A percentile compares a stretch with the other conserved stretches of the same genome.
These are phyloP conservation scores for Chelonus insularis DNA, from an alignment of 1,140 invertebrate genomes.

Conservation along the genomic window DNA sequence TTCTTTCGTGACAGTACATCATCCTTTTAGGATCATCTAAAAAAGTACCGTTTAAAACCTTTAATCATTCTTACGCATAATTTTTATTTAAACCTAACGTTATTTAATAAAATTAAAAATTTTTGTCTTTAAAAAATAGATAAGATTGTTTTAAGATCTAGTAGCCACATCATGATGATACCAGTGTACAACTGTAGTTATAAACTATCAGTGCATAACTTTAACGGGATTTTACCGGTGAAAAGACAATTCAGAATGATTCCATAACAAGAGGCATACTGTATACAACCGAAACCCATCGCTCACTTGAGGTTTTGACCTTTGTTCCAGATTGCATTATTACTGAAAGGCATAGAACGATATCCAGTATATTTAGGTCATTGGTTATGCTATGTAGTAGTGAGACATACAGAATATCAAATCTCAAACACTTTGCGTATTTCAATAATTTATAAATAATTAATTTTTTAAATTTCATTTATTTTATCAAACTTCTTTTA, in stretches of 20 bases:
- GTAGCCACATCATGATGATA: no score
- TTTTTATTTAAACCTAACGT: no score
- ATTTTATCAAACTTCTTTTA: no score
- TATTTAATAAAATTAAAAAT: no score
- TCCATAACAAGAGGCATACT: background rate
- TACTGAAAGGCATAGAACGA: conserved; percentile 38
- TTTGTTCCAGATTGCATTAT: conserved; percentile 40
- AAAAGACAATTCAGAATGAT: background rate
- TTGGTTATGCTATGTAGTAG: no score
- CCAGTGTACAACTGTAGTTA: no score
- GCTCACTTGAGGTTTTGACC: conserved; percentile 37
- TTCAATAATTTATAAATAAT: no score
- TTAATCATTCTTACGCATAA: background rate
- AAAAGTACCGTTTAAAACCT: background rate
- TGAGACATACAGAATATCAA: no score
- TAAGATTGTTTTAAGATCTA: no score
- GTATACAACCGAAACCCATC: background rate
- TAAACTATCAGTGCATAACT: conserved; percentile 19
- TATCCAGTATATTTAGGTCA: conserved; percentile 43
- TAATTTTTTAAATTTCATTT: no score
- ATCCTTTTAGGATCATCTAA: background rate
- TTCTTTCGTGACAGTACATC: conserved; percentile 7
- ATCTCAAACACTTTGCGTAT: no score
- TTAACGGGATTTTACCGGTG: conserved; percentile 12
- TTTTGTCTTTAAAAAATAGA: no score